Evolutionary conservation across 2,113 vertebrate species (phyloP).

Genomic region (Ifrita kowaldi): DNA sequence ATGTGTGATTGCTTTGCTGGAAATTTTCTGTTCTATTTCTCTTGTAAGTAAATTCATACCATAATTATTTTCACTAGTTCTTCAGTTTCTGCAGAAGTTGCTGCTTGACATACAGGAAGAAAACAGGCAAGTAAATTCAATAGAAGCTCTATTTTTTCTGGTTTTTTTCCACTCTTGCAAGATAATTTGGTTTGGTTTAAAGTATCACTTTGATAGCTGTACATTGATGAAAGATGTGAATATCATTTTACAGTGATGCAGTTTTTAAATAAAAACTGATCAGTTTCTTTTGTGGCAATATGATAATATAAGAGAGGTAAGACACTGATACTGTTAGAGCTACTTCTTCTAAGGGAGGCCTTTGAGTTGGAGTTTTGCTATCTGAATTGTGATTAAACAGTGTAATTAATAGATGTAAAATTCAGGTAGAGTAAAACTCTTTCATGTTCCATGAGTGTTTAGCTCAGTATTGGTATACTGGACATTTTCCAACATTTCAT

Average conservation of each 20-base stretch:
- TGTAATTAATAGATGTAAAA: neutral
- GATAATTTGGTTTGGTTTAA: neutral
- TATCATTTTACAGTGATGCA: neutral
- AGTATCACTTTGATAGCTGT: neutral
- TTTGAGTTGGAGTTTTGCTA: neutral
- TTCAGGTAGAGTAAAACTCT: neutral
- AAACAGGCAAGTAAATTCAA: constrained; percentile 79
- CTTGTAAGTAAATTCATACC: neutral
- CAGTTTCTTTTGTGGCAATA: neutral
- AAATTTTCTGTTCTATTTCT: neutral
- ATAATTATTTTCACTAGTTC: constrained; percentile 71
- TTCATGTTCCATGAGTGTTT: neutral
- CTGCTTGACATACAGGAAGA: constrained; percentile 79
- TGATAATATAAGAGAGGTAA: neutral
- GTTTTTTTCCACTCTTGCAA: neutral
- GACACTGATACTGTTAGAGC: neutral
- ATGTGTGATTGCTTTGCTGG: neutral
- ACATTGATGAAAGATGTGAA: neutral
- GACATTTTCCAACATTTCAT: neutral
- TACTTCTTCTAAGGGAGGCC: neutral
- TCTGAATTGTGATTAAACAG: neutral
- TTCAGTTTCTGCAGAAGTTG: constrained; percentile 83
- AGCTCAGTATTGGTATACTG: neutral
- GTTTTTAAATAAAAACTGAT: neutral
- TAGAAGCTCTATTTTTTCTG: neutral